Evolutionary conservation across 2,888 invertebrate species (phyloP), one percentile per base, ranked within the genome.

Genomic region (Andrena flavipes): DNA sequence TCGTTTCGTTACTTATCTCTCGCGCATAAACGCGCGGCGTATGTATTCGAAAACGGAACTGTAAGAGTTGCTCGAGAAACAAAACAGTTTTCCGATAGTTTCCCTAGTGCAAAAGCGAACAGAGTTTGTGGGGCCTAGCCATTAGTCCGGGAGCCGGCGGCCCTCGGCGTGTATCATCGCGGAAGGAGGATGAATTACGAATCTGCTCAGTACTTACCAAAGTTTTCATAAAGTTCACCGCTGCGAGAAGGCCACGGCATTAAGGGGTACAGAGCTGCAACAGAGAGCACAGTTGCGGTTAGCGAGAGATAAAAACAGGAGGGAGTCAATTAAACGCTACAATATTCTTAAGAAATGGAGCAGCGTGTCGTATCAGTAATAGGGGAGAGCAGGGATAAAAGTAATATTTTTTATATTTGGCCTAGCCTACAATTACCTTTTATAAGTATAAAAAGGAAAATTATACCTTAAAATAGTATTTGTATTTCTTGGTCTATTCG

Each of bases 51-150:
- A 73, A 71, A 64, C 68, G 78, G 60, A 70, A 60, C 54, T 29
- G 54, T 60, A 78, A 80, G 81, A 86, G 87, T 79, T 84, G 70
- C 62, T 23, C 62, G 30, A 71, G 62, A 68, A 88, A 84, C 84
- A 82, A 88, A 88, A 86, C 88, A 84, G 84, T 88, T 88, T 86
- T 49, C 81, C 86, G 80, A 88, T 88, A 88, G 86, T 88, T 88
- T 29, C 64, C 77, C 64, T 60, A 33, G 71, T 62, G 82, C 62
- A 86, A 87, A 84, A 84, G 82, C 86, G 84, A 84, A 87, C 82
- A 76, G 75, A 80, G 76, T 74, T 80, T 42, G 56, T 30, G 33
- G 48, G 65, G 63, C 62, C 65, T 54, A 62, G 69, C 63, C 76
- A 84, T 87, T 87, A 87, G 84, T 65, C 63, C 23, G 59, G 56